Evolutionary conservation across 1,140 invertebrate genomes (phyloP).

Genomic region (Lamellibrachia luymesi): DNA sequence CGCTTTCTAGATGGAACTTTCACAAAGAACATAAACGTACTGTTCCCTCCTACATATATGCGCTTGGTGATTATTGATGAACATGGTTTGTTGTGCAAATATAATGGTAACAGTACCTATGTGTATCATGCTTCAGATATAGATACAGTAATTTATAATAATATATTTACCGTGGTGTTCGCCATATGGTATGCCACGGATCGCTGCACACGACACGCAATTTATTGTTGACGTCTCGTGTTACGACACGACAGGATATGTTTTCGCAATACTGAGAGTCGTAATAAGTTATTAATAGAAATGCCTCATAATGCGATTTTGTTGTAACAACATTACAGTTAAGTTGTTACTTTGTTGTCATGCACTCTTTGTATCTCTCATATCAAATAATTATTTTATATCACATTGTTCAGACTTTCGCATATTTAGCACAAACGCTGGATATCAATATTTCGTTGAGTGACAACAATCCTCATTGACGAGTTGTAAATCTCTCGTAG

Average conservation of each 20-base stretch:
- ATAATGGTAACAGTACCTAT: neutral
- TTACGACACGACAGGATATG: neutral
- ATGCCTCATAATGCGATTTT: too few relatives aligned
- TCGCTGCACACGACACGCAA: neutral
- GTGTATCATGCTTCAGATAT: neutral
- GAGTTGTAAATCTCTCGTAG: neutral
- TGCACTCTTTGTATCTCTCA: too few relatives aligned
- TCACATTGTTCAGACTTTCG: too few relatives aligned
- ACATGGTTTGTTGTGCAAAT: neutral
- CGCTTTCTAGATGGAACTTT: too few relatives aligned
- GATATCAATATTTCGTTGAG: neutral
- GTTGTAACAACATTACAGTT: too few relatives aligned
- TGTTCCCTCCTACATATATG: too few relatives aligned
- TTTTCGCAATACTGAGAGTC: neutral
- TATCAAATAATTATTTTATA: too few relatives aligned
- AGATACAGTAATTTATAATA: neutral
- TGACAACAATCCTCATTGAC: neutral
- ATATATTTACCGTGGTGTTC: neutral
- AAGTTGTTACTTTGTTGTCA: too few relatives aligned
- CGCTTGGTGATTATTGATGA: too few relatives aligned
- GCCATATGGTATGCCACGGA: neutral
- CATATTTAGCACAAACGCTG: neutral
- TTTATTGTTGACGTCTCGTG: neutral
- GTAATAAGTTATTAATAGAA: neutral
- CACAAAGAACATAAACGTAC: too few relatives aligned